Evolutionary conservation across 2,113 vertebrate genomes (phyloP).

Genomic region (Hemiprocne comata): DNA sequence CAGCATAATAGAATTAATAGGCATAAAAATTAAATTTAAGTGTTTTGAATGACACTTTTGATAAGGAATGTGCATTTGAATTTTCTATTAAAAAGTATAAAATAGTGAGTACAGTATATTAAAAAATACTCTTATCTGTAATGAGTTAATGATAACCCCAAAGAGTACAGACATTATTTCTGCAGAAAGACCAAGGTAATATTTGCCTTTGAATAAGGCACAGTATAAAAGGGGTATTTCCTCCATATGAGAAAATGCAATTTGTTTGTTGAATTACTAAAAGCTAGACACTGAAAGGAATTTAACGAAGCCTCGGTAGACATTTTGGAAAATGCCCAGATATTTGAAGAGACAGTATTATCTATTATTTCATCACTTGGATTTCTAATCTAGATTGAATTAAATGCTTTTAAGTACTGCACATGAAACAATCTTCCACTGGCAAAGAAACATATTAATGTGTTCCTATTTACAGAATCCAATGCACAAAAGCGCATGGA

Average conservation of each 20-base stretch:
- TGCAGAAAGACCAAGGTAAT: background rate
- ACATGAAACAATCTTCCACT: background rate
- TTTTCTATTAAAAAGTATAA: constrained; percentile 8
- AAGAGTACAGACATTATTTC: background rate
- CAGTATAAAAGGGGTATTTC: background rate
- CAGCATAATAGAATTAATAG: background rate
- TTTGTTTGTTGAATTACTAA: background rate
- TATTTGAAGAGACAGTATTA: background rate
- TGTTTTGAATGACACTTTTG: background rate
- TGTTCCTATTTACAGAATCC: background rate
- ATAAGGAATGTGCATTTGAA: background rate
- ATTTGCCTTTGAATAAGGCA: background rate
- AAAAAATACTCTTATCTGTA: background rate
- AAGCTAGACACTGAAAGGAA: background rate
- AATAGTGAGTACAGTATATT: background rate
- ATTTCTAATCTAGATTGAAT: background rate
- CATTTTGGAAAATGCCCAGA: background rate
- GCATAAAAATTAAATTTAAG: background rate
- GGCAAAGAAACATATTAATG: background rate
- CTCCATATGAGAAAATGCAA: background rate
- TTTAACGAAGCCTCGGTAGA: background rate
- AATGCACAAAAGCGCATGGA: background rate
- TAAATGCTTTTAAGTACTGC: background rate
- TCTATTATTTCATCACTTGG: background rate
- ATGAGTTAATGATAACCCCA: background rate